phyloP scores from a whole-genome alignment of 2,113 vertebrate genomes.

The Dasyornis broadbenti region DNA sequence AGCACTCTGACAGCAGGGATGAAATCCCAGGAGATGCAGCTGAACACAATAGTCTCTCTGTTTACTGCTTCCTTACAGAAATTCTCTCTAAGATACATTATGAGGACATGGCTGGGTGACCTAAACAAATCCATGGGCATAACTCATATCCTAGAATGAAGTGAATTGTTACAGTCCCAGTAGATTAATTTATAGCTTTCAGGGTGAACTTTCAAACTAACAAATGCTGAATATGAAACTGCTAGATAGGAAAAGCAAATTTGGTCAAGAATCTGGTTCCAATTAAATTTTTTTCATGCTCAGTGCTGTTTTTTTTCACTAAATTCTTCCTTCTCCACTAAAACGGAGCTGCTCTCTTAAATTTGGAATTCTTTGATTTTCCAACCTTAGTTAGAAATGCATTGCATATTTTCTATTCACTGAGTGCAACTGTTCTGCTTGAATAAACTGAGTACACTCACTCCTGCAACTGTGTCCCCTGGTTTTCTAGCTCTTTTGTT shows the following conservation, averaged over 20 bases:
- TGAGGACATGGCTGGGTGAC: constrained; percentile 11
- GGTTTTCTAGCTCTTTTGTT: constrained; percentile 45
- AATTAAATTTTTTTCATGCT: neutral
- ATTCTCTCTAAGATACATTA: constrained; percentile 33
- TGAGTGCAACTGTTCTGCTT: constrained; percentile 42
- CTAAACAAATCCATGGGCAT: constrained; percentile 40
- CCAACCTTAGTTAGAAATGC: constrained; percentile 40
- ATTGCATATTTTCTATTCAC: constrained; percentile 23
- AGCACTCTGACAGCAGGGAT: neutral
- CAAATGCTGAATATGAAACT: constrained; percentile 14
- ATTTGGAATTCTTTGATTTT: constrained; percentile 39
- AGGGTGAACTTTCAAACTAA: constrained; percentile 40
- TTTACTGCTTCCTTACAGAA: neutral
- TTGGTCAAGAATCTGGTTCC: neutral
- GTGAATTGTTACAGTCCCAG: constrained; percentile 4
- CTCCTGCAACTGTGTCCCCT: constrained; percentile 13
- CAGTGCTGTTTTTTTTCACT: neutral
- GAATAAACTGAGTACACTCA: constrained; percentile 35
- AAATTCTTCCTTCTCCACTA: constrained; percentile 31
- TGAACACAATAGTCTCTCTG: neutral
- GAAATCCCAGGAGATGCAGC: constrained; percentile 8
- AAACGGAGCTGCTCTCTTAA: constrained; percentile 25
- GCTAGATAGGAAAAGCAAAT: neutral
- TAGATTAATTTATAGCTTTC: constrained; percentile 39
- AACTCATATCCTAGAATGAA: constrained; percentile 25